A percentile compares a stretch with the other conserved stretches of the same genome.
phyloP scores from a whole-genome alignment of 2,888 invertebrate species.

The Agriopis aurantiaria region DNA sequence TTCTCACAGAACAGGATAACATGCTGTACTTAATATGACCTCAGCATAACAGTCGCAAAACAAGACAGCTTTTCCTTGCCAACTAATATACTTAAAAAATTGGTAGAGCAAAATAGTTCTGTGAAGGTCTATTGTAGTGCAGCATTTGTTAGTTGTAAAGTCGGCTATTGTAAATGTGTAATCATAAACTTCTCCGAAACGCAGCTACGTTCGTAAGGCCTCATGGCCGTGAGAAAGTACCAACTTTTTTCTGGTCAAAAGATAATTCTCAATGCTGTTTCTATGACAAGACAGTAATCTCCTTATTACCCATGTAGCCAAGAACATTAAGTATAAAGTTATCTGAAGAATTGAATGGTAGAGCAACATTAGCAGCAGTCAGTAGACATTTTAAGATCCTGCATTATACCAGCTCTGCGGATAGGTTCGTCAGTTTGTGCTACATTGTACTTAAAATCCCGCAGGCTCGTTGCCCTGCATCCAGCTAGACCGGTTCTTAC shows the following conservation, averaged over 20 bases:
- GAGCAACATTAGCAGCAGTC: neutral
- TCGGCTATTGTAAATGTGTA: too few species aligned
- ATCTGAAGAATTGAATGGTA: too few species aligned
- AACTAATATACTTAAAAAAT: neutral
- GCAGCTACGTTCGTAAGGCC: too few species aligned
- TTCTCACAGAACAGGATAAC: neutral
- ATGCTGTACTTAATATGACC: neutral
- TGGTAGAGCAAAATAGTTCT: too few species aligned
- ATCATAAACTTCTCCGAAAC: too few species aligned
- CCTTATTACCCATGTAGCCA: neutral
- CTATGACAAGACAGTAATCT: neutral
- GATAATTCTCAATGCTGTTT: neutral
- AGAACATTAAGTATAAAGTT: neutral
- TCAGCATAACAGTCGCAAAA: slow-evolving; percentile 1
- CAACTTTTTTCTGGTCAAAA: neutral
- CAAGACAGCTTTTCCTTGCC: slow-evolving; percentile 4
- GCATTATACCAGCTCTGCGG: neutral
- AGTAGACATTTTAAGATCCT: neutral
- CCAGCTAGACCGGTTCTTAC: slow-evolving; percentile 42
- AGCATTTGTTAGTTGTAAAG: too few species aligned
- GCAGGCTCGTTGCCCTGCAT: slow-evolving; percentile 20
- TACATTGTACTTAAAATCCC: slow-evolving; percentile 16
- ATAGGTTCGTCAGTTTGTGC: neutral
- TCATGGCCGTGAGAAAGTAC: too few species aligned
- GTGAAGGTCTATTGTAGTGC: too few species aligned